These are phyloP conservation scores for Copidosoma aretas DNA, from an alignment of 2,888 invertebrate species.

Conservation along the genomic window DNA sequence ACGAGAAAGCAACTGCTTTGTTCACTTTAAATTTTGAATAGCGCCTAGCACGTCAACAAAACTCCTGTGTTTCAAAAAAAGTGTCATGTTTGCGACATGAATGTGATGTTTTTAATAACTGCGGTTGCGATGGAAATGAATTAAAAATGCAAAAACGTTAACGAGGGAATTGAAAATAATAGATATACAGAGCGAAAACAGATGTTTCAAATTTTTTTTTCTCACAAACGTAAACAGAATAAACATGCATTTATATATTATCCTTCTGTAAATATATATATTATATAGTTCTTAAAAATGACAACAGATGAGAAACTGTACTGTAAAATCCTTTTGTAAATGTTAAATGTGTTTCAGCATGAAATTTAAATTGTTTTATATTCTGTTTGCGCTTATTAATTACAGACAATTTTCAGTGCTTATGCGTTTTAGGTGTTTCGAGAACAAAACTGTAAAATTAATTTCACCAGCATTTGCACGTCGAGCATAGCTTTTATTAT, in stretches of 20 bases:
- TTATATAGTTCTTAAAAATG: neutral
- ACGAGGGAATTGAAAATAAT: neutral
- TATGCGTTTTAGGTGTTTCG: conserved; percentile 1
- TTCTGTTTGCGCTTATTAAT: conserved; percentile 2
- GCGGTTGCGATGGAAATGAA: too few relatives aligned
- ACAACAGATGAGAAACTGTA: neutral
- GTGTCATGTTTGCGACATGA: too few relatives aligned
- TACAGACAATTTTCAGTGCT: neutral
- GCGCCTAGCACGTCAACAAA: too few relatives aligned
- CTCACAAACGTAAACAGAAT: conserved; percentile 1
- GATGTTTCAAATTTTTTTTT: conserved; percentile 4
- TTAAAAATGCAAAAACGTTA: too few relatives aligned
- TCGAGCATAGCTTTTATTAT: conserved; percentile 1
- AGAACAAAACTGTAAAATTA: neutral
- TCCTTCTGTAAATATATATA: conserved; percentile 4
- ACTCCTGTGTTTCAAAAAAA: too few relatives aligned
- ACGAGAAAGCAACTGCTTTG: too few relatives aligned
- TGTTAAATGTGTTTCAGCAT: conserved; percentile 1
- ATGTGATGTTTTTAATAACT: too few relatives aligned
- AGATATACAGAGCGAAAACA: neutral
- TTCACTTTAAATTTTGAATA: too few relatives aligned
- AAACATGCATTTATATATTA: conserved; percentile 5
- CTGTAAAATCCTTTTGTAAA: neutral
- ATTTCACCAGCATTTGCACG: neutral
- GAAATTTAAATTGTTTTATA: conserved; percentile 3